These are phyloP conservation scores for Rhogogaster chlorosoma DNA, from an alignment of 2,888 invertebrate genomes.

Conservation along the genomic window DNA sequence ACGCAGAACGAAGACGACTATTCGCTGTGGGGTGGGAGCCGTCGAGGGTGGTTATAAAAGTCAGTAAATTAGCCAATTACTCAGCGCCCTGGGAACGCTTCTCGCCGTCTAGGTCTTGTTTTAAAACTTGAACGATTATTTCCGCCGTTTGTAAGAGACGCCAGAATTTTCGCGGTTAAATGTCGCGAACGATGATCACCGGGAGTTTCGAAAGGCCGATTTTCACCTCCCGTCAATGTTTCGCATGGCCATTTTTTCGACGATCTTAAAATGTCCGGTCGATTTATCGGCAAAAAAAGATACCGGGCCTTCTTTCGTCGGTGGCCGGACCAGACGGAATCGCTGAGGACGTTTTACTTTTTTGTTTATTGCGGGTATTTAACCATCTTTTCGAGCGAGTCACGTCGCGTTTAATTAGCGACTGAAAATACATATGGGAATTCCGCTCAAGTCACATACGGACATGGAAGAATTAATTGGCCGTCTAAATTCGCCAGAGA, in stretches of 20 bases:
- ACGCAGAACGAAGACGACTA: not conserved
- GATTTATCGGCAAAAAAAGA: not conserved
- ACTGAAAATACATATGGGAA: conserved; percentile 32
- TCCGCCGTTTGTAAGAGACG: not conserved
- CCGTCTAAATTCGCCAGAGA: conserved; percentile 13
- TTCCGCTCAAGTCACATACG: not conserved
- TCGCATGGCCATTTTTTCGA: not conserved
- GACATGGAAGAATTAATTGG: conserved; percentile 50
- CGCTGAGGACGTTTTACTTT: not conserved
- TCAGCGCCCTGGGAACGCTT: conserved; percentile 8
- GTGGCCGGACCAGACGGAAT: not conserved
- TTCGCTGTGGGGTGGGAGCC: conserved; percentile 11
- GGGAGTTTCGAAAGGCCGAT: not conserved
- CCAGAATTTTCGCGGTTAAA: not conserved
- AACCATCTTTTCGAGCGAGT: conserved; percentile 29
- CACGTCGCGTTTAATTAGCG: conserved; percentile 47
- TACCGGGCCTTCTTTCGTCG: no score
- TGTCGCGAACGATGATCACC: not conserved
- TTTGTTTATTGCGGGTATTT: not conserved
- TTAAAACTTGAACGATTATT: conserved; percentile 16
- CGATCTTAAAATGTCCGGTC: not conserved
- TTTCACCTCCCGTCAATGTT: not conserved
- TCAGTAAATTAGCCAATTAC: conserved; percentile 50
- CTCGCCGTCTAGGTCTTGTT: not conserved
- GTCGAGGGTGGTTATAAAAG: conserved; percentile 40